Base-by-base conservation (phyloP, 2,113 vertebrate genomes). In the Peucedramus taeniatus region DNA sequence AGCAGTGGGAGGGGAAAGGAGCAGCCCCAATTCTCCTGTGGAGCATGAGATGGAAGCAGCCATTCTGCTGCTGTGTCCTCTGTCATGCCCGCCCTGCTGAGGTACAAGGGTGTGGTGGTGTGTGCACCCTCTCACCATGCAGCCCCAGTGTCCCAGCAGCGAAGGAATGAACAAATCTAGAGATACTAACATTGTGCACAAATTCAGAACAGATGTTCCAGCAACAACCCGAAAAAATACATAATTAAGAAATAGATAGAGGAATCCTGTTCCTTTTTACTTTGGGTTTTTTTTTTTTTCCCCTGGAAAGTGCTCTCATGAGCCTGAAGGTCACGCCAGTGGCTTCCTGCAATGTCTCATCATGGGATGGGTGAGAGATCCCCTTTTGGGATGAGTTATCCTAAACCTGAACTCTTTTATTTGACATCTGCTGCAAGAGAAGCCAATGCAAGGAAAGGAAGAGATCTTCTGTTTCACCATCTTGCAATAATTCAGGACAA, bases 401-500 rank as follows among this genome's bases (percentile, higher is more conserved):
- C 90, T 78, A 87, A 94, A 93, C 53, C 63, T 31, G 35, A 49
- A 51, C 80, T 93, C 89, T 92, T 92, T 87, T n/a, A 83, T 96
- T 95, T 93, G 94, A 97, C 96, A 96, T 97, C 93, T 97, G 96
- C 78, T 91, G 81, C 27, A 74, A 95, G 42, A 66, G 60, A 94
- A 96, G 83, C 30, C 87, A 93, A 50, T 70, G 42, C 63, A 80
- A 91, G 77, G 53, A 95, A 89, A 93, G 74, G 75, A 97, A 57
- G 86, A 91, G n/a, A 39, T 86, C 40, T 83, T 85, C 78, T 83
- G 45, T 95, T 95, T 96, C 88, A 95, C 95, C 97, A 97, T 97
- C 93, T 97, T 97, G 97, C 86, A 97, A 90, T 97, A 97, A 97
- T 96, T 97, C 94, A 93, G 68, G 81, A 91, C 94, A 95, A 96